Base-by-base conservation (phyloP, 1,140 invertebrate genomes). In the Fopius arisanus region DNA sequence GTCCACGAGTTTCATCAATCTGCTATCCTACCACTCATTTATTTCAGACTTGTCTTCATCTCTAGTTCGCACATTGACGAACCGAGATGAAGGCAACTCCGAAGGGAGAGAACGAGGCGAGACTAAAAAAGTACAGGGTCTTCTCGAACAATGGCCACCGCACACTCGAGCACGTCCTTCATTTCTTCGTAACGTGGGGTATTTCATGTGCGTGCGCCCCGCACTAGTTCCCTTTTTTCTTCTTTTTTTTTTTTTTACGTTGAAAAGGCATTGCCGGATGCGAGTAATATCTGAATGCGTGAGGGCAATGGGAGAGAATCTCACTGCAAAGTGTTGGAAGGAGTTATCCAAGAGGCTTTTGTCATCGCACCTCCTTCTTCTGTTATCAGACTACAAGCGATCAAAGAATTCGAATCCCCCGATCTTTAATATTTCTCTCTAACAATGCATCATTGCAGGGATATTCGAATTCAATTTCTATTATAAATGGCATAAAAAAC, bases 191-290 rank as follows among this genome's bases (percentile, higher is more conserved):
- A 54, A 33, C 48, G 51, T 54, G 43, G 19, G 29, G 51, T 37
- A 71, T 71, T 41, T 71, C 59, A 71, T 71, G 69, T 71, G 69
- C 69, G 69, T 71, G 69, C 63, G 23, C 23, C 54, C 69, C 43
- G 1, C 40, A 29, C 28, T 48, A 71, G 69, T 16, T 41, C 51
- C 62, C 51, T 70, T 37, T 51, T n/a, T n/a, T n/a, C 28, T 48
- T 48, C n/a, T 48, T 48, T 48, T 16, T 48, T n/a, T n/a, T 54
- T 62, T 71, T 41, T 40, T 59, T 63, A 62, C 51, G n/a, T 7
- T 33, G 33, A 71, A 33, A 21, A 59, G 68, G 28, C 43, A 12
- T 62, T 10, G 19, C 37, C 29, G 31, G 21, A 37, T 37, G 29
- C 37, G 37, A 37, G 40, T 63, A 71, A 71, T 40, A 41, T 23